Conservation (phyloP, 1,140 invertebrate genomes). For the Magallana gigas region DNA sequence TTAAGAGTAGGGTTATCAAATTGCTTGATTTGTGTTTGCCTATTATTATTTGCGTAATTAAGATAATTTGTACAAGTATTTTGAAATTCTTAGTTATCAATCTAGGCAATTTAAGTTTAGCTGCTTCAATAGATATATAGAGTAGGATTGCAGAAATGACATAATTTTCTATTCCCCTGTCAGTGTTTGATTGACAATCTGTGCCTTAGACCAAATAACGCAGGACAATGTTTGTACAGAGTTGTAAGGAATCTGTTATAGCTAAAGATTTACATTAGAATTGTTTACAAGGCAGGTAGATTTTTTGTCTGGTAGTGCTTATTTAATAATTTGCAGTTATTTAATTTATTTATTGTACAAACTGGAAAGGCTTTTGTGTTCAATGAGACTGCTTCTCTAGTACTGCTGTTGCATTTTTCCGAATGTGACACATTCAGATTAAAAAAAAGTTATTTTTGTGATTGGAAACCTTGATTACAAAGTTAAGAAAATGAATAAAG, state of each 20-base stretch:
- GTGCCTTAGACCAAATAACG: conserved; percentile 25
- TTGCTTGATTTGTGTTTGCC: neutral
- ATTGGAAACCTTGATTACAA: conserved; percentile 29
- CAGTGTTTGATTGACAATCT: neutral
- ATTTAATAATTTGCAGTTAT: conserved; percentile 26
- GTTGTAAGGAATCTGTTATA: neutral
- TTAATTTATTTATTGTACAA: conserved; percentile 30
- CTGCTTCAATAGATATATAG: no score
- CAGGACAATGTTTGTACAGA: conserved; percentile 33
- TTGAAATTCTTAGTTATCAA: no score
- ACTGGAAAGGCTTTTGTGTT: conserved; percentile 11
- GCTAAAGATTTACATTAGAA: neutral
- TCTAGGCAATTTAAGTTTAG: no score
- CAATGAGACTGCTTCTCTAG: conserved; percentile 29
- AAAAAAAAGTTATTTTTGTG: conserved; percentile 25
- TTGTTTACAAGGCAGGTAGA: neutral
- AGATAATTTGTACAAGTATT: neutral
- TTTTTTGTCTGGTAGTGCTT: neutral
- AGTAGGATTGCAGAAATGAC: no score
- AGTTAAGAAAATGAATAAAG: conserved; percentile 29
- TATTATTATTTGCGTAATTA: neutral
- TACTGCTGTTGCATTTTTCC: conserved; percentile 8
- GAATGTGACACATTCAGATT: neutral
- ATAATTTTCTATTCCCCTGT: neutral
- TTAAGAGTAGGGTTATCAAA: neutral